phyloP scores from a whole-genome alignment of 2,888 invertebrate species.

The Agrenia bidenticulata region DNA sequence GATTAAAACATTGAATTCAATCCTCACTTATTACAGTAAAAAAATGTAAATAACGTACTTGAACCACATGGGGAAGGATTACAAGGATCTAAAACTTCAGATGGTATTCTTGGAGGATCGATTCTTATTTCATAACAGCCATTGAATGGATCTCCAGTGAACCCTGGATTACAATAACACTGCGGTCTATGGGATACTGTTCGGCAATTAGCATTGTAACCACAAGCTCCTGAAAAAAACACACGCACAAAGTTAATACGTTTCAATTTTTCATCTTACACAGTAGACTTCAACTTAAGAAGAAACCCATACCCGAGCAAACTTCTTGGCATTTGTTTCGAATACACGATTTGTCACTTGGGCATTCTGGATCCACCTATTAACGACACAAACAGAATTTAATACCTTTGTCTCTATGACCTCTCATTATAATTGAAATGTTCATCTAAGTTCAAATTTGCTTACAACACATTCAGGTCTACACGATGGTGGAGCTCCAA shows the following conservation, averaged over 20 bases:
- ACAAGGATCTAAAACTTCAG: conserved; percentile 65
- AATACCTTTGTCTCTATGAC: too few species aligned
- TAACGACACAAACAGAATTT: too few species aligned
- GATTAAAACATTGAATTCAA: background rate
- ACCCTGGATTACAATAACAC: conserved; percentile 68
- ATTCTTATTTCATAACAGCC: conserved; percentile 62
- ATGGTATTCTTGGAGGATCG: conserved; percentile 13
- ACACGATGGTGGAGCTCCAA: conserved; percentile 42
- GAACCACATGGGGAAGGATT: conserved; percentile 79
- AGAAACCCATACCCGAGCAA: conserved; percentile 65
- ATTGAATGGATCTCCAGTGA: conserved; percentile 80
- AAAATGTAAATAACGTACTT: conserved; percentile 54
- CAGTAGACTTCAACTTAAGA: too few species aligned
- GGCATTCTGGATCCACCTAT: conserved; percentile 36
- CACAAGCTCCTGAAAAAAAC: conserved; percentile 71
- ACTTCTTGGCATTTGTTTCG: conserved; percentile 82
- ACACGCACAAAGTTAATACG: too few species aligned
- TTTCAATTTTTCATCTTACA: too few species aligned
- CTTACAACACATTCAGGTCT: conserved; percentile 43
- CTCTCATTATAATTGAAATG: too few species aligned
- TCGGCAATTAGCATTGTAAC: conserved; percentile 58
- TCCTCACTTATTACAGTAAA: too few species aligned
- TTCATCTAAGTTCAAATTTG: too few species aligned
- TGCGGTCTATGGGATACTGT: conserved; percentile 44
- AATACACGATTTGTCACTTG: conserved; percentile 31